These are phyloP conservation scores for Sinonovacula constricta DNA, from an alignment of 1,140 invertebrate species.

Conservation along the genomic window DNA sequence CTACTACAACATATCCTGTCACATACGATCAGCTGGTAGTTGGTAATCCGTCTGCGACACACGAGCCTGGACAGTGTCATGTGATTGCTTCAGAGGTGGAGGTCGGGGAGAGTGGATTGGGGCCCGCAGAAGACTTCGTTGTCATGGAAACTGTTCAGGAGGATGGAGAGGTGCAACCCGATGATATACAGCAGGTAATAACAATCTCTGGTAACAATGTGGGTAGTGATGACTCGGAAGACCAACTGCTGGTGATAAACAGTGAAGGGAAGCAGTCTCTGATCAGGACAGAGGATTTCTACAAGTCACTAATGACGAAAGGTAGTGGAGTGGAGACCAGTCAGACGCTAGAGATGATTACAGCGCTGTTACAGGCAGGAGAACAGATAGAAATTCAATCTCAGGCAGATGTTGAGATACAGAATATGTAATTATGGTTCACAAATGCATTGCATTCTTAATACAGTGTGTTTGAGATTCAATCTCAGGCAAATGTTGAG, in stretches of 20 bases:
- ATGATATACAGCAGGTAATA: not conserved
- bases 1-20: not conserved
- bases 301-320: slow-evolving; percentile 17
- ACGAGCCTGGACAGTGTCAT: not conserved
- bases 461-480: no score
- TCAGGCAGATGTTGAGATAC: no score
- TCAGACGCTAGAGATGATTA: slow-evolving; percentile 39
- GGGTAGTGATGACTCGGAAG: not conserved
- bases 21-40: not conserved
- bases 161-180: not conserved
- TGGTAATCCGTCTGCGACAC: not conserved
- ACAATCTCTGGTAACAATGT: not conserved
- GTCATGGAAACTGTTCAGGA: slow-evolving; percentile 35
- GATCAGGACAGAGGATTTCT: slow-evolving; percentile 43
- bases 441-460: no score
- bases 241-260: slow-evolving; percentile 37
- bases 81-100: slow-evolving; percentile 26
- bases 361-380: slow-evolving; percentile 29
- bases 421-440: no score
- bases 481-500: no score
- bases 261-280: slow-evolving; percentile 28
- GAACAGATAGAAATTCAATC: slow-evolving; percentile 47
- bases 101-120: not conserved
- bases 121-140: slow-evolving; percentile 8
- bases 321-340: slow-evolving; percentile 24